Evolutionary conservation across 2,113 vertebrate species (phyloP).

Genomic region (Trachemys scripta): DNA sequence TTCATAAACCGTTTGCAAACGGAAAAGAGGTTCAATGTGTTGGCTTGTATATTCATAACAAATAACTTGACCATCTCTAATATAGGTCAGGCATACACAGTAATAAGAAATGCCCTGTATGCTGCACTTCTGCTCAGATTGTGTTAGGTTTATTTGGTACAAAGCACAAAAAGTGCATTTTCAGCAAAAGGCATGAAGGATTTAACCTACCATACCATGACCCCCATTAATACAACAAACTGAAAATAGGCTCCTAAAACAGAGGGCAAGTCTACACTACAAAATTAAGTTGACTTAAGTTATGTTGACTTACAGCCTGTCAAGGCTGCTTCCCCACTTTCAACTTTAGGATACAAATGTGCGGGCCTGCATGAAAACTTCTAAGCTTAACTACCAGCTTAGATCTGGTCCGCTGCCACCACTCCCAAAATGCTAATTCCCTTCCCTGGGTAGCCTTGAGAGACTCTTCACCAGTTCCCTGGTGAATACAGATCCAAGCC

Average conservation of each 20-base stretch:
- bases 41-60: background rate
- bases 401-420: too few relatives aligned
- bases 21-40: background rate
- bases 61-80: background rate
- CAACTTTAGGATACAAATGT: too few relatives aligned
- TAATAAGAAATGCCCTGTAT: background rate
- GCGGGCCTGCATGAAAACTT: too few relatives aligned
- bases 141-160: background rate
- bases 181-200: background rate
- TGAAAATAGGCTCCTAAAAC: background rate
- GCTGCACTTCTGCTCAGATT: background rate
- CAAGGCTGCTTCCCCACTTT: too few relatives aligned
- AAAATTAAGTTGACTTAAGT: too few relatives aligned
- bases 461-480: too few relatives aligned
- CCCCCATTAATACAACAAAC: fast-evolving
- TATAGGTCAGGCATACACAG: background rate
- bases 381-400: too few relatives aligned
- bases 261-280: too few relatives aligned
- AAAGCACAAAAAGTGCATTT: background rate
- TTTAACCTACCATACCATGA: background rate
- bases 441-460: too few relatives aligned
- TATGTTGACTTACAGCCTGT: too few relatives aligned
- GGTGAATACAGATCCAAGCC: too few relatives aligned
- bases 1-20: background rate
- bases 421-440: too few relatives aligned